phyloP scores from a whole-genome alignment of 2,797 vertebrate species.

The Sandelia bainsii region DNA sequence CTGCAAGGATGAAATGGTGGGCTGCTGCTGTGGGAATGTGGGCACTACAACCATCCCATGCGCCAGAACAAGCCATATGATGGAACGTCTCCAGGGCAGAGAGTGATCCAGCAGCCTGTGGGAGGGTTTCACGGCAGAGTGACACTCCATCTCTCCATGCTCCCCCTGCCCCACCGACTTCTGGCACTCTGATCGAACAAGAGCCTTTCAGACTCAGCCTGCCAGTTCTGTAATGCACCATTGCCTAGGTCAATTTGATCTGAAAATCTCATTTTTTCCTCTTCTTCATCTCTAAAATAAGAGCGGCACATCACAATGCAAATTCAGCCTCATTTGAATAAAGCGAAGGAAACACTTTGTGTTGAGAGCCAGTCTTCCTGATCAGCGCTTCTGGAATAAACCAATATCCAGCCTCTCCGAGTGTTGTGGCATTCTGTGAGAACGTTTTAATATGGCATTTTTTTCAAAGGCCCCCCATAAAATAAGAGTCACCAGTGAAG shows the following conservation, averaged over 20 bases:
- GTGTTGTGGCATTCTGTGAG: constrained; percentile 99
- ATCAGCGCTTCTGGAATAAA: constrained; percentile 99
- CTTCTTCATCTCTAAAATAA: constrained; percentile 95
- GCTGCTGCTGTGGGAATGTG: constrained; percentile 53
- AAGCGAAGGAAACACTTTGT: constrained; percentile 99
- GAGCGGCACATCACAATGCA: constrained; percentile 99
- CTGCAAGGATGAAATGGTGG: constrained; percentile 35
- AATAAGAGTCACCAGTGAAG: constrained; percentile 99
- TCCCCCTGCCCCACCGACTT: constrained; percentile 81
- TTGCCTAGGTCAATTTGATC: constrained; percentile 99
- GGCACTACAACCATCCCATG: constrained; percentile 72
- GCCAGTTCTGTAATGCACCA: constrained; percentile 99
- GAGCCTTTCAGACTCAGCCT: constrained; percentile 98
- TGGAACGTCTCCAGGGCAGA: constrained; percentile 65
- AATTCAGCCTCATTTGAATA: constrained; percentile 99
- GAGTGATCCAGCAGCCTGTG: constrained; percentile 72
- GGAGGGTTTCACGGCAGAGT: constrained; percentile 82
- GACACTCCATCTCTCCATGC: constrained; percentile 87
- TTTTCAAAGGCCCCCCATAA: constrained; percentile 92
- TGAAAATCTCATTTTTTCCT: constrained; percentile 99
- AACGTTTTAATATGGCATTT: constrained; percentile 94
- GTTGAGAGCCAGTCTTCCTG: constrained; percentile 99
- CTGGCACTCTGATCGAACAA: constrained; percentile 96
- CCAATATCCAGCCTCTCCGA: constrained; percentile 98
- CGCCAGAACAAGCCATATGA: constrained; percentile 72